Conservation (phyloP, 2,888 invertebrate genomes). For the Melitaea athalia region DNA sequence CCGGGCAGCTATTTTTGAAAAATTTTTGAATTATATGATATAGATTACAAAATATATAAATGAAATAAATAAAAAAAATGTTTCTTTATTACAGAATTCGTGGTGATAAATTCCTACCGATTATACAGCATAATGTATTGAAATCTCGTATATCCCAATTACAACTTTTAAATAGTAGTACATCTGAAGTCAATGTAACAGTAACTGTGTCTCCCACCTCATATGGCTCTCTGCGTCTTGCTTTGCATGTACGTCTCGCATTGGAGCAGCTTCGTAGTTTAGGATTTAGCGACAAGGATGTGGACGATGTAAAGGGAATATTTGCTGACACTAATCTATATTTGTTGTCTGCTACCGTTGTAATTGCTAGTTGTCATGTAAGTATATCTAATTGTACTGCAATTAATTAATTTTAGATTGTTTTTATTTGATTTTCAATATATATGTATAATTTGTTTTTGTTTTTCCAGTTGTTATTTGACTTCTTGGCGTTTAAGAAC, state of each 20-base stretch:
- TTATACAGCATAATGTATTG: conserved; percentile 91
- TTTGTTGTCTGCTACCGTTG: conserved; percentile 93
- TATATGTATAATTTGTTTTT: background rate
- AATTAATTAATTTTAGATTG: no score
- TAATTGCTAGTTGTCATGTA: conserved; percentile 96
- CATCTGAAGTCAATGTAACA: conserved; percentile 84
- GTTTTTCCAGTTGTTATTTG: conserved; percentile 91
- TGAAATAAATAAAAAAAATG: background rate
- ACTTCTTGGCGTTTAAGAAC: conserved; percentile 98
- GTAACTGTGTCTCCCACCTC: conserved; percentile 89
- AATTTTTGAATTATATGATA: no score
- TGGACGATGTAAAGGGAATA: conserved; percentile 98
- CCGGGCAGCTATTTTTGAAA: no score
- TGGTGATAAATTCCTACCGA: conserved; percentile 88
- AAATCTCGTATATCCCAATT: conserved; percentile 90
- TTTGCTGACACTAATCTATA: conserved; percentile 98
- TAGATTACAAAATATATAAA: no score
- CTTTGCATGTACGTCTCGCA: conserved; percentile 89
- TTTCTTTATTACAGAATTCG: conserved; percentile 73
- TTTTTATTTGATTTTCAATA: no score
- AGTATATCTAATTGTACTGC: conserved; percentile 67
- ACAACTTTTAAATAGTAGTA: conserved; percentile 83
- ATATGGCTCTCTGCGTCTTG: conserved; percentile 89
- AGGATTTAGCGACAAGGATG: conserved; percentile 95
- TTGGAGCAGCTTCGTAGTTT: conserved; percentile 86